Percentiles rank a stretch among this genome's conserved stretches.
These are phyloP conservation scores for Leptinotarsa juncta DNA, from an alignment of 2,888 invertebrate species.

Conservation along the genomic window DNA sequence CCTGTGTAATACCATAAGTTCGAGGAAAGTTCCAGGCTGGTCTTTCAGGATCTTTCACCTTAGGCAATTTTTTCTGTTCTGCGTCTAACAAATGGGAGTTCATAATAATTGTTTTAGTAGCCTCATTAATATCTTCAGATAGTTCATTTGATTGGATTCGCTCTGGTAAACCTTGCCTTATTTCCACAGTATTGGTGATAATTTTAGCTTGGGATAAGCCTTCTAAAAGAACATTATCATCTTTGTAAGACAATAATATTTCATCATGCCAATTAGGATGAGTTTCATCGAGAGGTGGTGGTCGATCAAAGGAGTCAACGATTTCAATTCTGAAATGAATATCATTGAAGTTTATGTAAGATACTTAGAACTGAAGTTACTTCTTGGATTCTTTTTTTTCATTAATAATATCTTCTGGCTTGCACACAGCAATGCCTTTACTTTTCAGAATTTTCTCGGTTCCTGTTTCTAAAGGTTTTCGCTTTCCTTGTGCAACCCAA, in stretches of 20 bases:
- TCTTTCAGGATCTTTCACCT: conserved; percentile 75
- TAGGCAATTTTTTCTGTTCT: conserved; percentile 82
- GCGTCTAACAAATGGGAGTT: conserved; percentile 81
- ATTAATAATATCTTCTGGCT: conserved; percentile 72
- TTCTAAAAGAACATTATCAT: conserved; percentile 75
- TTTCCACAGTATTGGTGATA: conserved; percentile 81
- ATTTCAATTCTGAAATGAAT: conserved; percentile 57
- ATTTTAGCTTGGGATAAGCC: conserved; percentile 83
- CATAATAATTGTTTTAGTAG: conserved; percentile 74
- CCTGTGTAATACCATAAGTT: conserved; percentile 79
- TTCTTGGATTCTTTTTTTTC: conserved; percentile 60
- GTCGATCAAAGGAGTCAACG: conserved; percentile 66
- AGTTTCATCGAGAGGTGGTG: conserved; percentile 68
- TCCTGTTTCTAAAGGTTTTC: conserved; percentile 69
- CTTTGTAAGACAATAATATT: conserved; percentile 71
- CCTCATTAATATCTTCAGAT: conserved; percentile 69
- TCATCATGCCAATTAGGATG: conserved; percentile 76
- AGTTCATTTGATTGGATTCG: conserved; percentile 68
- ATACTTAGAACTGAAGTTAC: conserved; percentile 43
- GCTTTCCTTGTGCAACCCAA: conserved; percentile 78
- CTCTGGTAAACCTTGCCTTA: conserved; percentile 73
- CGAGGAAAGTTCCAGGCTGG: conserved; percentile 80
- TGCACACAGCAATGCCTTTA: conserved; percentile 72
- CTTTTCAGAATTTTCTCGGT: conserved; percentile 69
- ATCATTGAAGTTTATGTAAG: neutral